Evolutionary conservation across 2,888 invertebrate genomes (phyloP), one percentile per base, ranked within the genome.

Genomic region (Sinodicranocentrus sp.): DNA sequence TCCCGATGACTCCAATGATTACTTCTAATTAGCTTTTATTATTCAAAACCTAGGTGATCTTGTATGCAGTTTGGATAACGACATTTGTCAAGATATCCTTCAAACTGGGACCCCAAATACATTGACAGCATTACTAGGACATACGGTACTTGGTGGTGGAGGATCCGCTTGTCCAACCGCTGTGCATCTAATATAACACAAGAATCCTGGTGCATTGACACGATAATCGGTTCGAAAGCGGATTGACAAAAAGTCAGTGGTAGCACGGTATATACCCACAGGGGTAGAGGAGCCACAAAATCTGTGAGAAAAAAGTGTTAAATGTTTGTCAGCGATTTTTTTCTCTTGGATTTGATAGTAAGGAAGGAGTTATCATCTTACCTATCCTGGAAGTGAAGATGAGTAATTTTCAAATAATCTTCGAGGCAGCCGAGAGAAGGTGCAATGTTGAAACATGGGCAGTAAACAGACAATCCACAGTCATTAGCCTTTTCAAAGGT

Each of bases 201-300:
- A 15, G 54, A 88, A 88, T 15, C 88, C 88, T 17, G 54, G 23
- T 13, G 80, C 88, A 19, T 85, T 75, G 3, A 68, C 72, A 43
- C 76, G 71, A 3, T 59, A 43, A 52, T 88, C 84, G 28, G 82
- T 78, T 33, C 83, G 23, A 61, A 88, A 88, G 17, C 78, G 39
- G 17, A 87, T 57, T 0, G 54, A 78, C 15, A 88, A 43, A 39
- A 79, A 67, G 19, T 87, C 84, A 17, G 85, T 77, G 0, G 82
- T 84, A 0, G 86, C 73, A 8, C 85, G 48, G 52, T 87, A 88
- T 0, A 61, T 17, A 10, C 86, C 86, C 10, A 68, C 21, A 19
- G 88, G 88, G 15, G 61, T 65, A 10, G 72, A 67, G n/a, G 75
- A 76, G 10, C 88, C 88, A 65, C 88, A 88, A 43, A 88, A 88